Evolutionary conservation across 2,797 vertebrate genomes (phyloP).

Genomic region (Pantherophis vulpinus): DNA sequence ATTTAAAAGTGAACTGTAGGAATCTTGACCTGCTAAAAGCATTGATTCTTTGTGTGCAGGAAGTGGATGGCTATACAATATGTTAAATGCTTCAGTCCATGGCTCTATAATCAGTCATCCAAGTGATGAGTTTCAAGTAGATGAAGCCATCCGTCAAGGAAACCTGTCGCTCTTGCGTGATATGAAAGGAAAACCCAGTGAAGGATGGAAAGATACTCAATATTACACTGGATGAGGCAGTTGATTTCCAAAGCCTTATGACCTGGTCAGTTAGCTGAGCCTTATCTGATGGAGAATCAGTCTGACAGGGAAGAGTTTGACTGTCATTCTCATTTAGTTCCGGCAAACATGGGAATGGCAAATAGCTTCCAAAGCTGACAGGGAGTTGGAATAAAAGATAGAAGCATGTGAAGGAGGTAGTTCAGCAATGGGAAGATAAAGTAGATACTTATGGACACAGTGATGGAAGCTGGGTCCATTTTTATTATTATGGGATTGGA

Average conservation of each 20-base stretch:
- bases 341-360: not conserved
- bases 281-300: not conserved
- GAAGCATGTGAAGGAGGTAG: not conserved
- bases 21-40: not conserved
- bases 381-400: not conserved
- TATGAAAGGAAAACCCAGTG: not conserved
- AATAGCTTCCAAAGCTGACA: too few species aligned
- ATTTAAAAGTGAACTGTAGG: not conserved
- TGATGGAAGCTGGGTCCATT: not conserved
- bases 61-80: not conserved
- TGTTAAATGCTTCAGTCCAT: not conserved
- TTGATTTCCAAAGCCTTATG: accelerated
- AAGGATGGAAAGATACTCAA: not conserved
- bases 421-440: not conserved
- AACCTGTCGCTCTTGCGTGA: not conserved
- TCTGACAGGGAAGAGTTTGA: not conserved
- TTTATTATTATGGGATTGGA: not conserved
- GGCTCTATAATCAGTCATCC: not conserved
- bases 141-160: not conserved
- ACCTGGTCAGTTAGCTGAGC: not conserved
- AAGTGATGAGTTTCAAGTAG: not conserved
- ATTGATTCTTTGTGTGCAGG: not conserved
- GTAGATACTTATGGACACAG: not conserved
- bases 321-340: not conserved
- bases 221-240: accelerated